These are phyloP conservation scores for Pseudoips prasinana DNA, from an alignment of 2,888 invertebrate genomes.

Conservation along the genomic window DNA sequence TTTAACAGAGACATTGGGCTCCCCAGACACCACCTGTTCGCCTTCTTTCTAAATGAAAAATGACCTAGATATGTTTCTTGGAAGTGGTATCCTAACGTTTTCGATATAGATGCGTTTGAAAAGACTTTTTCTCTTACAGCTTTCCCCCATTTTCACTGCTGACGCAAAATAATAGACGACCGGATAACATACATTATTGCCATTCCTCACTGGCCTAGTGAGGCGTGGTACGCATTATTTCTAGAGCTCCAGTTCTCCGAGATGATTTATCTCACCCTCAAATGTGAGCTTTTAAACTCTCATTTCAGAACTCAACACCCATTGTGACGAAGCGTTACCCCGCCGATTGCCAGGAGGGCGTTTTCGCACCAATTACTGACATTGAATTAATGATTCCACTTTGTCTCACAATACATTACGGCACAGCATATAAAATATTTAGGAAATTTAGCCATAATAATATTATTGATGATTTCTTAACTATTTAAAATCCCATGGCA, in stretches of 20 bases:
- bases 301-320: not conserved
- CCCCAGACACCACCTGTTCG: constrained; percentile 3
- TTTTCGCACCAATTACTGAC: not conserved
- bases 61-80: constrained; percentile 6
- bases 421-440: not conserved
- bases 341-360: constrained; percentile 1
- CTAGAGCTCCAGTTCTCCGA: not conserved
- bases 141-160: constrained; percentile 3
- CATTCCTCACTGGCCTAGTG: not conserved
- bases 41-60: constrained; percentile 5
- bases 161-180: not conserved
- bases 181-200: not conserved
- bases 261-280: not conserved
- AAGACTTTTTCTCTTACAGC: not conserved
- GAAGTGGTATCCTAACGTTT: not conserved
- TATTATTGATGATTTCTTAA: too few relatives aligned
- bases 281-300: not conserved
- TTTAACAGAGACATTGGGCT: not conserved
- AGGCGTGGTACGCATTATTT: not conserved
- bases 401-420: not conserved
- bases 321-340: constrained; percentile 1
- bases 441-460: too few relatives aligned
- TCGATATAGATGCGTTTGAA: constrained; percentile 1
- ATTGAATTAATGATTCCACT: not conserved
- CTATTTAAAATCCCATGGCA: too few relatives aligned